These are phyloP conservation scores for Gryllus longicercus DNA, from an alignment of 2,888 invertebrate genomes.

Conservation along the genomic window DNA sequence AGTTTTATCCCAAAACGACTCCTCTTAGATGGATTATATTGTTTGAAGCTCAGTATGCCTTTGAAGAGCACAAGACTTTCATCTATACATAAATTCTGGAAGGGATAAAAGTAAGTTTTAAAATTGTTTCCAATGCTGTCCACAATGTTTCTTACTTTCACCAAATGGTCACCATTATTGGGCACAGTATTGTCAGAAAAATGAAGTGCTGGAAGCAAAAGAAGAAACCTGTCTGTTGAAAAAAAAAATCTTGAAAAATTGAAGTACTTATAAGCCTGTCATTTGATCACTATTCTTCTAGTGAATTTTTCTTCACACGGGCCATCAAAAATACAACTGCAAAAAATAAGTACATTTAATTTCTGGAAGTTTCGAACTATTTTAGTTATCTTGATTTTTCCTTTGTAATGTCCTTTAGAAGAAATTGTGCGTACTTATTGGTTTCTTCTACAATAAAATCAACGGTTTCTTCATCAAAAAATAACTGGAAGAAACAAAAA, in stretches of 20 bases:
- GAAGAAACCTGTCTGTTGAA: background rate
- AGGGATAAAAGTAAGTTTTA: background rate
- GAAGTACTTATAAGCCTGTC: background rate
- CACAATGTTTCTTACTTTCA: background rate
- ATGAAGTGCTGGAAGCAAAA: background rate
- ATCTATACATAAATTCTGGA: too few species aligned
- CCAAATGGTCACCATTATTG: background rate
- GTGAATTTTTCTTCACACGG: background rate
- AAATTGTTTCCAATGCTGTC: background rate
- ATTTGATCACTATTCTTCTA: background rate
- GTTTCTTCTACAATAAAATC: background rate
- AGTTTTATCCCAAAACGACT: background rate
- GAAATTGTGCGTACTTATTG: background rate
- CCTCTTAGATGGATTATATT: background rate
- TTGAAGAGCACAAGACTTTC: background rate
- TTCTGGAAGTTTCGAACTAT: background rate
- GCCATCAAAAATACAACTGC: background rate
- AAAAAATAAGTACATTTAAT: constrained; percentile 12
- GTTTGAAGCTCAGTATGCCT: constrained; percentile 12
- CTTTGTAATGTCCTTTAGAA: background rate
- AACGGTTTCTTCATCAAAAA: background rate
- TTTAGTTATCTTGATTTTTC: background rate
- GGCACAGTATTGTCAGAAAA: background rate
- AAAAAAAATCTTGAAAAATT: background rate
- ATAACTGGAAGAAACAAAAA: background rate